Conservation (phyloP, 2,797 vertebrate species). For the Pangasius djambal region DNA sequence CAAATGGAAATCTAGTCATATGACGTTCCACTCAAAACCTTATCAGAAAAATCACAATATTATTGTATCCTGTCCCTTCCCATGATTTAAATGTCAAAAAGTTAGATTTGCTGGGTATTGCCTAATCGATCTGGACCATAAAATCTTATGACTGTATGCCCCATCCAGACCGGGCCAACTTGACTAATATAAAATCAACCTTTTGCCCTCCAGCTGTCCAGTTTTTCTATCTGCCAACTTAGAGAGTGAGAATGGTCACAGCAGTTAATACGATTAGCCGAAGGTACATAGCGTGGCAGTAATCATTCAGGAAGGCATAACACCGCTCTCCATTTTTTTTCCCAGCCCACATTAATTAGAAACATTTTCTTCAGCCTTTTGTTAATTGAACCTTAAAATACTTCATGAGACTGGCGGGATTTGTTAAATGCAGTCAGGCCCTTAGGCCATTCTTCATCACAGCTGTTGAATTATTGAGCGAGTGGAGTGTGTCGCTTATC, state of each 20-base stretch:
- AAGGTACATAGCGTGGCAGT: slow-evolving; percentile 37
- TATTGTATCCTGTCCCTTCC: background rate
- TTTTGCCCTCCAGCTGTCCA: slow-evolving; percentile 14
- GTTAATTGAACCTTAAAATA: slow-evolving; percentile 51
- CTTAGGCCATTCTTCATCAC: slow-evolving; percentile 37
- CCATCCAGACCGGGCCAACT: background rate
- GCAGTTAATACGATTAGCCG: slow-evolving; percentile 43
- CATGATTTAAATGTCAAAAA: background rate
- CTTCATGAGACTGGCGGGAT: slow-evolving; percentile 50
- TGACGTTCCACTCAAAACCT: background rate
- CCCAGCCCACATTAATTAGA: slow-evolving; percentile 34
- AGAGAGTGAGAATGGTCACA: background rate
- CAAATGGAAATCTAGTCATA: background rate
- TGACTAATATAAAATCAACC: slow-evolving; percentile 48
- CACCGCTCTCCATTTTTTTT: background rate
- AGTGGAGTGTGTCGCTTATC: slow-evolving; percentile 43
- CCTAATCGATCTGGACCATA: slow-evolving; percentile 16
- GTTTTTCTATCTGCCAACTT: slow-evolving; percentile 3
- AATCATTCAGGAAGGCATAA: slow-evolving; percentile 28
- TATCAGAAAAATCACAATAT: background rate
- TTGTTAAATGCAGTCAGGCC: slow-evolving; percentile 49
- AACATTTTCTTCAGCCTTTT: slow-evolving; percentile 34
- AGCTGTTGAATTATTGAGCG: slow-evolving; percentile 51
- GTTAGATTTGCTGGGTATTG: background rate
- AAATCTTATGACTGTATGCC: slow-evolving; percentile 3